These are phyloP conservation scores for Conus ventricosus DNA, from an alignment of 1,140 invertebrate genomes.

Conservation along the genomic window DNA sequence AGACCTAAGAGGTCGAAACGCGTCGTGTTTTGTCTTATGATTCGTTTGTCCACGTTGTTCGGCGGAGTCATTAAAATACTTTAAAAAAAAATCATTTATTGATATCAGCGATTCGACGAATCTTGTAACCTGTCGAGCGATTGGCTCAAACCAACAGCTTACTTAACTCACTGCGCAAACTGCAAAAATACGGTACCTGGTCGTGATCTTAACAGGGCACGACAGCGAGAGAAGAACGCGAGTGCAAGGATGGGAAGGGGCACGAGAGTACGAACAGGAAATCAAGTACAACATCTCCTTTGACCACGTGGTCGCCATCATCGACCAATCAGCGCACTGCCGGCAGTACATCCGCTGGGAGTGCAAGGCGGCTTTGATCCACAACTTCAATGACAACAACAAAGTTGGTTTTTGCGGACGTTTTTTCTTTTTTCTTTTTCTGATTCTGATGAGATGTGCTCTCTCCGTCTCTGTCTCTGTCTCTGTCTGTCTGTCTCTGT, in stretches of 20 bases:
- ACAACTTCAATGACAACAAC: slow-evolving; percentile 52
- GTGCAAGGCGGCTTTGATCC: slow-evolving; percentile 62
- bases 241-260: slow-evolving; percentile 62
- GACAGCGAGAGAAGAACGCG: slow-evolving; percentile 45
- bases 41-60: too few relatives aligned
- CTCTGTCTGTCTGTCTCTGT: too few relatives aligned
- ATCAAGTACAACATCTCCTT: slow-evolving; percentile 56
- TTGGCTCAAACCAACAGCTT: not conserved
- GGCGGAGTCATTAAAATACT: too few relatives aligned
- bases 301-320: slow-evolving; percentile 49
- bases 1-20: too few relatives aligned
- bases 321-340: slow-evolving; percentile 60
- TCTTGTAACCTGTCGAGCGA: not conserved
- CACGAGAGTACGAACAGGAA: slow-evolving; percentile 51
- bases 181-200: too few relatives aligned
- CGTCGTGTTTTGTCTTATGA: too few relatives aligned
- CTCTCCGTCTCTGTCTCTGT: too few relatives aligned
- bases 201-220: slow-evolving; percentile 51
- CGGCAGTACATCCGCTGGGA: slow-evolving; percentile 64
- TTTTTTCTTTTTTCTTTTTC: too few relatives aligned
- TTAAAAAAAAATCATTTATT: too few relatives aligned
- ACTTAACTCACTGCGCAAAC: not conserved
- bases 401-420: slow-evolving; percentile 4
- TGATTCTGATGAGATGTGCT: too few relatives aligned
- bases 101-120: too few relatives aligned